Conservation (phyloP, 1,140 invertebrate species). For the Stegodyphus dumicola region DNA sequence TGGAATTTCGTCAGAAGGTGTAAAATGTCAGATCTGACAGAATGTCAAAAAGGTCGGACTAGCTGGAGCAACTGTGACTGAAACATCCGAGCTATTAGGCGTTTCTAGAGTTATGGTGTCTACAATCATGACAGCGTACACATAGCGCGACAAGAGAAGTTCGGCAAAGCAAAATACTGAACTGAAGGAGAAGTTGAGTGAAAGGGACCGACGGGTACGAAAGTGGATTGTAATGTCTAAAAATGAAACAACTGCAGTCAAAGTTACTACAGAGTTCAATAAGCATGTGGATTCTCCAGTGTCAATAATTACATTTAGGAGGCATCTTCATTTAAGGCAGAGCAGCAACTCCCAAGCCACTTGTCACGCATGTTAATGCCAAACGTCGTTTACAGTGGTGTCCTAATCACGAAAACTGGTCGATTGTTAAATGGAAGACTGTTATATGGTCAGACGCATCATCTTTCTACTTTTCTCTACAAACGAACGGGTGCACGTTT, state of each 20-base stretch:
- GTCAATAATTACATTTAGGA: neutral
- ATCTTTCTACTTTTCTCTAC: neutral
- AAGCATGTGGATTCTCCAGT: neutral
- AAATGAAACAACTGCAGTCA: neutral
- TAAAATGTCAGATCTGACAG: too few relatives aligned
- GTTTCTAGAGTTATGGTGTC: too few relatives aligned
- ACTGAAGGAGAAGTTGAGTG: too few relatives aligned
- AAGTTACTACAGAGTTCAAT: neutral
- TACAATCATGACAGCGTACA: too few relatives aligned
- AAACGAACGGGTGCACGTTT: neutral
- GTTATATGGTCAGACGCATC: slow-evolving; percentile 10
- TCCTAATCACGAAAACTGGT: neutral
- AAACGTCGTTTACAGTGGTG: neutral
- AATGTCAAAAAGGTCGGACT: too few relatives aligned
- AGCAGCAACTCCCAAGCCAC: slow-evolving; percentile 5
- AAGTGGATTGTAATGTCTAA: neutral
- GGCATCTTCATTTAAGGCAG: slow-evolving; percentile 63
- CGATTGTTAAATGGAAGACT: neutral
- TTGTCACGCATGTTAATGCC: neutral
- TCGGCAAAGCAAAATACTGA: too few relatives aligned
- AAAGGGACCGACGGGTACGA: too few relatives aligned
- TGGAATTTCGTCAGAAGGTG: too few relatives aligned
- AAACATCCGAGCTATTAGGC: too few relatives aligned
- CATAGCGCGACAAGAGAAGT: too few relatives aligned
- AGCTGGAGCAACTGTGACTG: too few relatives aligned